These are phyloP conservation scores for Leucophenga varia DNA, from an alignment of 1,140 invertebrate genomes.

Conservation along the genomic window DNA sequence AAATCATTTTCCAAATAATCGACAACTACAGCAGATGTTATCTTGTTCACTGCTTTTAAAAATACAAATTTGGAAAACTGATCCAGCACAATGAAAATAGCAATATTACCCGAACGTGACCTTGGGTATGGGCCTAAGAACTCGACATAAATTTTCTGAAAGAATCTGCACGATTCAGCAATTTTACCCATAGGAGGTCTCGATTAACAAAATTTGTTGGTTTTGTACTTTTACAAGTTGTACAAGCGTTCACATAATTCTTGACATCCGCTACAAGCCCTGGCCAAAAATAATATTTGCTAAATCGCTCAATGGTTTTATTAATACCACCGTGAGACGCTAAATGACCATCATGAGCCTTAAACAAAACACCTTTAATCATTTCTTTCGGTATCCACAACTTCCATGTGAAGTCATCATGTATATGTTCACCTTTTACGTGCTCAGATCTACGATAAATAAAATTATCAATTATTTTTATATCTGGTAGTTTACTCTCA, in stretches of 20 bases:
- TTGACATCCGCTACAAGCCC: not conserved
- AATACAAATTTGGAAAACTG: slow-evolving; percentile 4
- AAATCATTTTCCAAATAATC: not conserved
- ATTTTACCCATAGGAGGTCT: not conserved
- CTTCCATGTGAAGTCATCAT: not conserved
- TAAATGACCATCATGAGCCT: no score
- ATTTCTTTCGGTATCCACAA: not conserved
- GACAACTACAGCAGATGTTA: not conserved
- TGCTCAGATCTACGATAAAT: not conserved
- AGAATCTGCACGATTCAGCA: not conserved
- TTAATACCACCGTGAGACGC: not conserved
- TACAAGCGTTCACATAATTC: not conserved
- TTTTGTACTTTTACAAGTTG: not conserved
- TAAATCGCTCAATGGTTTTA: not conserved
- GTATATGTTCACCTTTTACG: not conserved
- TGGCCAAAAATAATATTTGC: not conserved
- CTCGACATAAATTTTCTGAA: slow-evolving; percentile 5
- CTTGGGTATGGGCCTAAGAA: slow-evolving; percentile 5
- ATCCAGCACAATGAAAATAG: slow-evolving; percentile 5
- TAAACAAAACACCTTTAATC: no score
- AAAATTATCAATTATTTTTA: not conserved
- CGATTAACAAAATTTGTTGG: not conserved
- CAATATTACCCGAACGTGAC: not conserved
- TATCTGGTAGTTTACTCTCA: not conserved
- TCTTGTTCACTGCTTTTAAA: slow-evolving; percentile 1